Base-by-base conservation (phyloP, 2,113 vertebrate genomes). In the Oncorhynchus gorbuscha region DNA sequence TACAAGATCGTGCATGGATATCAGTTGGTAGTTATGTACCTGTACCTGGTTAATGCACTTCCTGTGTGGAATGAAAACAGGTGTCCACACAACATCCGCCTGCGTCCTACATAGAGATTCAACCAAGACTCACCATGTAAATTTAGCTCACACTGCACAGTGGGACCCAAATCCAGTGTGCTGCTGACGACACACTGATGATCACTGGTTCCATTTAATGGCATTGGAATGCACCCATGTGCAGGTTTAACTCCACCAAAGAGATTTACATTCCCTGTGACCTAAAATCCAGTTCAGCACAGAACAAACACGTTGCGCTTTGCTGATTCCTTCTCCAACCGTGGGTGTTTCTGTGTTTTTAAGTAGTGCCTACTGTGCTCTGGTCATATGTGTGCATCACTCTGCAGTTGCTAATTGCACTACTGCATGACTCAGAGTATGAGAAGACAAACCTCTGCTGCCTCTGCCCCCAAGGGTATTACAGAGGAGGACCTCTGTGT, bases 191-290 rank as follows among this genome's bases (percentile, higher is more conserved):
- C 59, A 62, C 59, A 72, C 79, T 69, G n/a, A 79, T 64, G 82
- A 70, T 70, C 74, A 78, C 80, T 81, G 79, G 76, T 76, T 72
- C 35, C 67, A 9, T 2, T 16, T 71, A 77, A 82, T 80, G 77
- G 84, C 76, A 86, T 91, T 84, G 78, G 51, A 55, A 55, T 0
- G 51, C 14, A 55, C 51, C 71, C 39, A 39, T 64, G 70, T 59
- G 5, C 28, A 73, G 71, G 18, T 12, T 9, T 58, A 51, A 70
- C 61, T 74, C 66, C 2, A 32, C 65, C 30, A 28, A 30, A 76
- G 76, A 83, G 84, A 79, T 85, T 89, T 75, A 74, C 69, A 79
- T 78, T 13, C 45, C 77, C 80, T 35, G 76, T 70, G 79, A 75
- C 81, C 61, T 58, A 59, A 79, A 80, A 89, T 86, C 81, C 76